Conservation (phyloP, 2,888 invertebrate species). For the Volucella zonaria region DNA sequence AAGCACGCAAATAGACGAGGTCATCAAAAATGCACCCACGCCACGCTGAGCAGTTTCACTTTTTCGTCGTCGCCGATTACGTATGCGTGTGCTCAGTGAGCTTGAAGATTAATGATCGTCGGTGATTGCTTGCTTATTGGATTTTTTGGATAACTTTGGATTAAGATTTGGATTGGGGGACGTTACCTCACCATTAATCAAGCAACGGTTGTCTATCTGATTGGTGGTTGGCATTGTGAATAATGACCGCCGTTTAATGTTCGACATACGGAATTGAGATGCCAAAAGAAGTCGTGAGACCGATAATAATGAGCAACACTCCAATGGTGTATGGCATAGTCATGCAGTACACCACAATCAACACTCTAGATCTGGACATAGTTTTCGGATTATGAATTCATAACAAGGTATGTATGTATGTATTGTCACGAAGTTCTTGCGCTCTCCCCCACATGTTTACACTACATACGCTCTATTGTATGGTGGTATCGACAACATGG, state of each 20-base stretch:
- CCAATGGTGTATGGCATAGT: neutral
- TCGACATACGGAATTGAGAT: conserved; percentile 60
- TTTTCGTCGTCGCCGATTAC: conserved; percentile 35
- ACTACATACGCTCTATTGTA: neutral
- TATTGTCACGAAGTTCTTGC: conserved; percentile 37
- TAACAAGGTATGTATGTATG: conserved; percentile 42
- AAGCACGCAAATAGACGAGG: conserved; percentile 54
- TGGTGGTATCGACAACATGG: conserved; percentile 25
- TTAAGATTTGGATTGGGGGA: neutral
- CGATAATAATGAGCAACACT: conserved; percentile 44
- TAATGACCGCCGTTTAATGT: conserved; percentile 41
- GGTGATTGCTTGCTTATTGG: conserved; percentile 47
- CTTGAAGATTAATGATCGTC: conserved; percentile 56
- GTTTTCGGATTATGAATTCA: conserved; percentile 59
- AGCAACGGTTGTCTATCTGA: conserved; percentile 22
- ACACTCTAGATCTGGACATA: conserved; percentile 55
- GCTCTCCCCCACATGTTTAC: conserved; percentile 26
- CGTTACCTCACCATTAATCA: conserved; percentile 39
- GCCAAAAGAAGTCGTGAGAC: conserved; percentile 60
- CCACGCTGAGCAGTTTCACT: conserved; percentile 29
- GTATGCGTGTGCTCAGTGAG: conserved; percentile 17
- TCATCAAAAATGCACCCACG: conserved; percentile 67
- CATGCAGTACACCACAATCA: conserved; percentile 28
- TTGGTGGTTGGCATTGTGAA: conserved; percentile 48
- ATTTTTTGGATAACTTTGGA: conserved; percentile 12